Percentiles rank a stretch among this genome's conserved stretches.
Evolutionary conservation across 2,888 invertebrate species (phyloP).

Genomic region (Uropetala carovei): DNA sequence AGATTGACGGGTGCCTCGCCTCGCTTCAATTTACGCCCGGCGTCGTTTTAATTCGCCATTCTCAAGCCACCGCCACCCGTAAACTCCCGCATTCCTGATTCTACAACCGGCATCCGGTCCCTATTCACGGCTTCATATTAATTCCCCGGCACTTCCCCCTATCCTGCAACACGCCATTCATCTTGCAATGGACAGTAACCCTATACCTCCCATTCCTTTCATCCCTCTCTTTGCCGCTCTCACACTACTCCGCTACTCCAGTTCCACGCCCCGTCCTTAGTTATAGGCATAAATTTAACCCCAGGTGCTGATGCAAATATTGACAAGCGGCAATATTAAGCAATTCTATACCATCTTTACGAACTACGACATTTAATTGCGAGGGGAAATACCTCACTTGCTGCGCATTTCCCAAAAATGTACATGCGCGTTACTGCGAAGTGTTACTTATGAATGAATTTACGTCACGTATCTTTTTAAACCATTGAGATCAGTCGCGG

Average conservation of each 20-base stretch:
- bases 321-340: too few relatives aligned
- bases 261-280: background rate
- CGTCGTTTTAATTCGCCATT: constrained; percentile 55
- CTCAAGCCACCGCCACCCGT: constrained; percentile 37
- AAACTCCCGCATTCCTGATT: background rate
- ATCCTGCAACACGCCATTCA: background rate
- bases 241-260: background rate
- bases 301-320: too few relatives aligned
- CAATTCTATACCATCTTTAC: too few relatives aligned
- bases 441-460: too few relatives aligned
- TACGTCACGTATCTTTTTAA: too few relatives aligned
- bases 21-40: background rate
- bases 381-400: too few relatives aligned
- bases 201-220: background rate
- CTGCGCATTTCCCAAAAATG: too few relatives aligned
- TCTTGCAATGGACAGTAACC: background rate
- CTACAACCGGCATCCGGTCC: background rate
- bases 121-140: constrained; percentile 23
- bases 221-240: background rate
- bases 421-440: too few relatives aligned
- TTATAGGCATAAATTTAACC: too few relatives aligned
- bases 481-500: too few relatives aligned
- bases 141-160: constrained; percentile 20
- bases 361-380: too few relatives aligned
- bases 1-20: background rate